Evolutionary conservation across 2,797 vertebrate species (phyloP).

Genomic region (Euphonia xanthogaster): DNA sequence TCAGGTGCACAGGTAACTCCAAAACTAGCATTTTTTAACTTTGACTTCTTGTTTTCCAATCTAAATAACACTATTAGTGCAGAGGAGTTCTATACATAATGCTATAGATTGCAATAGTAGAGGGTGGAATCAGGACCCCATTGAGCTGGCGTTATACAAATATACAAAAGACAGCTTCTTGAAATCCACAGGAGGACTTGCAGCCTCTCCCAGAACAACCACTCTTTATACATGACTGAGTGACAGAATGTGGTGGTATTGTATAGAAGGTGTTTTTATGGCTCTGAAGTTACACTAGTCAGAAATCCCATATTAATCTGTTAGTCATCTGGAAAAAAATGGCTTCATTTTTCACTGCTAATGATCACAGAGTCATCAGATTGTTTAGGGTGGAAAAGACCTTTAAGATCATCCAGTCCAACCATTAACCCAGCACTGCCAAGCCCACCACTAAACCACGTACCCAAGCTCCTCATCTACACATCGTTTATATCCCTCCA

Average conservation of each 20-base stretch:
- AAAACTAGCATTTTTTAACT: neutral
- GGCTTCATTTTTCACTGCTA: conserved; percentile 25
- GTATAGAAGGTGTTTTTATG: neutral
- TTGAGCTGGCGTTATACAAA: neutral
- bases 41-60: neutral
- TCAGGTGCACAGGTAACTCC: neutral
- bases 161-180: neutral
- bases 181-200: neutral
- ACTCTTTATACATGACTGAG: neutral
- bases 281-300: neutral
- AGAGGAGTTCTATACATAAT: neutral
- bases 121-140: neutral
- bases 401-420: neutral
- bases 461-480: neutral
- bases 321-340: conserved; percentile 29
- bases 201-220: neutral
- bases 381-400: neutral
- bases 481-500: neutral
- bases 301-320: neutral
- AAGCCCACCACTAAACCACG: neutral
- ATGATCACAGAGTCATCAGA: neutral
- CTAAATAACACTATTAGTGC: neutral
- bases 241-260: neutral
- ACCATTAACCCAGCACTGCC: neutral
- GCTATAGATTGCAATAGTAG: neutral